Percentiles rank a stretch among this genome's conserved stretches.
Conservation (phyloP, 2,888 invertebrate genomes). For the Drosophila mulleri region DNA sequence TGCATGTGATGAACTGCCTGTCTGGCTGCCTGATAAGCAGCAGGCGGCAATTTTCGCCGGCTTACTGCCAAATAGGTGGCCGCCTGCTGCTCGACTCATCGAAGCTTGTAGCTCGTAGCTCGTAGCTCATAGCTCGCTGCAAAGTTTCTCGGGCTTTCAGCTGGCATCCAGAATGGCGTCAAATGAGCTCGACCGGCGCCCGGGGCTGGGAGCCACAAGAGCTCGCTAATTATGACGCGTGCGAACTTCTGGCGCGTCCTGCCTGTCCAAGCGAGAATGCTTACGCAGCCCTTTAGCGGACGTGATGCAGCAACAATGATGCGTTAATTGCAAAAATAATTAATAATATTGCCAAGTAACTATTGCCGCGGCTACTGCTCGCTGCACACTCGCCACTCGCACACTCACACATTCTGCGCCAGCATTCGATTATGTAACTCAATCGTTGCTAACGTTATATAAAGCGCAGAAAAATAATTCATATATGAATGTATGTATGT, state of each 20-base stretch:
- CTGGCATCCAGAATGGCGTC: constrained; percentile 23
- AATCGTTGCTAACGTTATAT: constrained; percentile 12
- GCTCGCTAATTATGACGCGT: constrained; percentile 73
- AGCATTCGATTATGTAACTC: constrained; percentile 8
- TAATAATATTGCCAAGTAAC: constrained; percentile 62
- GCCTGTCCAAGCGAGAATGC: constrained; percentile 39
- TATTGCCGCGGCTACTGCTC: constrained; percentile 10
- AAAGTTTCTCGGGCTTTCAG: constrained; percentile 34
- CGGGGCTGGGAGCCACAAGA: constrained; percentile 45
- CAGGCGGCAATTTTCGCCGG: constrained; percentile 61
- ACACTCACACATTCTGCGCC: background rate
- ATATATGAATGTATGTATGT: too few species aligned
- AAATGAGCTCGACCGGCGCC: constrained; percentile 53
- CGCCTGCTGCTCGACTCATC: background rate
- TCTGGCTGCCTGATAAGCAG: constrained; percentile 61
- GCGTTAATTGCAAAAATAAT: constrained; percentile 78
- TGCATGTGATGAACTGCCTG: constrained; percentile 58
- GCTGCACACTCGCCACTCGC: constrained; percentile 14
- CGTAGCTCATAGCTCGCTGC: background rate
- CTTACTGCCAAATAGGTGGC: constrained; percentile 55
- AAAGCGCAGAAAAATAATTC: background rate
- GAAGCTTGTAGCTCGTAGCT: background rate
- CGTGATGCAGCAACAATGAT: constrained; percentile 75
- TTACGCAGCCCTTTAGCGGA: constrained; percentile 60
- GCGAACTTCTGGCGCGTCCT: constrained; percentile 45